Conservation (phyloP, 2,113 vertebrate genomes). For the Sylvilagus bachmani region DNA sequence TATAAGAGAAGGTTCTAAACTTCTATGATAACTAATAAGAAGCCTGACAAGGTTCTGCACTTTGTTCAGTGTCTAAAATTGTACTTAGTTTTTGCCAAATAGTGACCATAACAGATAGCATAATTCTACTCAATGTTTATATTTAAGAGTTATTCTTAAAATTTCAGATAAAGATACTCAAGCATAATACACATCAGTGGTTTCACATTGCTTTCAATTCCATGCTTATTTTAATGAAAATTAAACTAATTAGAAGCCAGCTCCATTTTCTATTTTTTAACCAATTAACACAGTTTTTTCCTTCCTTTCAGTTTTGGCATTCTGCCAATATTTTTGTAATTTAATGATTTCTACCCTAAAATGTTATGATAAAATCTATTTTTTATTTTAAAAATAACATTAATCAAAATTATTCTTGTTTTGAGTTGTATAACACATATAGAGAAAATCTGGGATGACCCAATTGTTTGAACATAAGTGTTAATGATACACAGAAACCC, state of each 20-base stretch:
- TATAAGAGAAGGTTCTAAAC: not conserved
- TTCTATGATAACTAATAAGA: not conserved
- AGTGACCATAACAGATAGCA: not conserved
- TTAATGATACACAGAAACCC: not conserved
- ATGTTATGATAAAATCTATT: not conserved
- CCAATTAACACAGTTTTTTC: not conserved
- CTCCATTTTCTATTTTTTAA: not conserved
- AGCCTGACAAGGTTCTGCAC: not conserved
- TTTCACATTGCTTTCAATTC: not conserved
- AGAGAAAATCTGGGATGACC: not conserved
- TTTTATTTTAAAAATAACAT: not conserved
- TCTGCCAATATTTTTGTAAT: not conserved
- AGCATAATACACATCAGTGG: not conserved
- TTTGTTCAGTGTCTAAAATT: not conserved
- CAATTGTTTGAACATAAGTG: not conserved
- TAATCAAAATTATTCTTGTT: not conserved
- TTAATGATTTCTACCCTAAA: not conserved
- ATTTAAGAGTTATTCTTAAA: not conserved
- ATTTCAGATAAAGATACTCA: not conserved
- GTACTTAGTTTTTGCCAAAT: not conserved
- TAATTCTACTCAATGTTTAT: not conserved
- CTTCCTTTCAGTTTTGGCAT: not conserved
- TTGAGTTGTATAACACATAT: not conserved
- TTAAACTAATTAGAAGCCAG: not conserved
- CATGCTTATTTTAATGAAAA: not conserved